Conservation (phyloP, 2,888 invertebrate species). For the Microchrysa polita region DNA sequence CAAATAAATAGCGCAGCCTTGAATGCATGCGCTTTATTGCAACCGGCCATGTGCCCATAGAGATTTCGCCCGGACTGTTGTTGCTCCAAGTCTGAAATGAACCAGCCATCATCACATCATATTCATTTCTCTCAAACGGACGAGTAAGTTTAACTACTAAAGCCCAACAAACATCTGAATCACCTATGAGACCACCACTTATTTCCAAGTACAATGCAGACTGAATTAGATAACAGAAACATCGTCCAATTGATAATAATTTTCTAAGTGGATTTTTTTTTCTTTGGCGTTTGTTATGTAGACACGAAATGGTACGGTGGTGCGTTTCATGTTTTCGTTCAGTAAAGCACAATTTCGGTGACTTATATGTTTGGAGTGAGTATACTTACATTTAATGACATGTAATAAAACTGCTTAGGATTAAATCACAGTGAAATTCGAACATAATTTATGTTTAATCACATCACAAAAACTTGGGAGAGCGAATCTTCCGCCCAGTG, state of each 20-base stretch:
- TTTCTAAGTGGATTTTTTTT: background rate
- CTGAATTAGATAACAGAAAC: slow-evolving; percentile 17
- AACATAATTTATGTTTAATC: slow-evolving; percentile 33
- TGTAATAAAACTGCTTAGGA: background rate
- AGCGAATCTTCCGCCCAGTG: background rate
- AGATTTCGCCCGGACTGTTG: background rate
- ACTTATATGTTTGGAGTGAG: background rate
- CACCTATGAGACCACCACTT: background rate
- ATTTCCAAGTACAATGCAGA: background rate
- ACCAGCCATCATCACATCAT: background rate
- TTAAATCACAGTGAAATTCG: slow-evolving; percentile 33
- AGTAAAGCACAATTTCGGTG: background rate
- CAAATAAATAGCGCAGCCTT: slow-evolving; percentile 57
- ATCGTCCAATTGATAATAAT: background rate
- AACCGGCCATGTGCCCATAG: slow-evolving; percentile 53
- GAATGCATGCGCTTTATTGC: slow-evolving; percentile 55
- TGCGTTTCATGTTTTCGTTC: background rate
- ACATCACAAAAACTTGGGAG: slow-evolving; percentile 24
- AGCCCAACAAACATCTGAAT: background rate
- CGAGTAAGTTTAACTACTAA: no score
- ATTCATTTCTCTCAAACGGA: no score
- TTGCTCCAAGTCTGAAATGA: slow-evolving; percentile 11
- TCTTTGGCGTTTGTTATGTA: slow-evolving; percentile 4
- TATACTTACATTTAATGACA: slow-evolving; percentile 20
- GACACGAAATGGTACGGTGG: background rate